phyloP scores from a whole-genome alignment of 1,140 invertebrate genomes.

The Brachionus plicatilis region DNA sequence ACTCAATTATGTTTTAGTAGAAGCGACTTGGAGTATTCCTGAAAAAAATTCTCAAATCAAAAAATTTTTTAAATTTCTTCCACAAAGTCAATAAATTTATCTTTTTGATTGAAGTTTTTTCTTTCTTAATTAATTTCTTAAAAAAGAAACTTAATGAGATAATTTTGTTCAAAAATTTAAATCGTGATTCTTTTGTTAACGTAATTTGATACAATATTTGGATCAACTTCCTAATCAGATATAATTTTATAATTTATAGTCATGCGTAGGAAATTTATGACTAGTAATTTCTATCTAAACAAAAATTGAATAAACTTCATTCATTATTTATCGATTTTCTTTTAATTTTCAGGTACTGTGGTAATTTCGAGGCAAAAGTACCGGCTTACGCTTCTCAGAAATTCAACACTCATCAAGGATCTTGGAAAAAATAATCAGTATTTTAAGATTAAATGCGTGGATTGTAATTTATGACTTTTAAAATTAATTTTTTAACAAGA shows the following conservation, averaged over 20 bases:
- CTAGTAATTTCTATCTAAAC: background rate
- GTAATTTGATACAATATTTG: background rate
- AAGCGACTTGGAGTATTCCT: background rate
- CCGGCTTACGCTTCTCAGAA: background rate
- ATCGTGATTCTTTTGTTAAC: background rate
- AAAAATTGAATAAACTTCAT: background rate
- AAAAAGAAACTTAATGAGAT: background rate
- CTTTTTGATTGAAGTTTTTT: background rate
- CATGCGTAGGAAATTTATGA: background rate
- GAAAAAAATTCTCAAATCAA: background rate
- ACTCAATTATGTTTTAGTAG: background rate
- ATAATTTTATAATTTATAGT: background rate
- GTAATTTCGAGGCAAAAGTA: background rate
- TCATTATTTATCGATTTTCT: background rate
- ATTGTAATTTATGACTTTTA: background rate
- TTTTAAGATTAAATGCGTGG: background rate
- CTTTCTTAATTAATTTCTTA: background rate
- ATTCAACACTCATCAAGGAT: background rate
- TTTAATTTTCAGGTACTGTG: background rate
- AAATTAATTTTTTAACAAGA: background rate
- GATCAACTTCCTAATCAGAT: background rate
- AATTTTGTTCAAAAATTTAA: background rate
- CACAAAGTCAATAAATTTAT: background rate
- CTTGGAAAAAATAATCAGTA: background rate
- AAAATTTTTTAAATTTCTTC: background rate